Base-by-base conservation (phyloP, 53 echinoderm and acorn worm genomes). In the Apostichopus leukothele region DNA sequence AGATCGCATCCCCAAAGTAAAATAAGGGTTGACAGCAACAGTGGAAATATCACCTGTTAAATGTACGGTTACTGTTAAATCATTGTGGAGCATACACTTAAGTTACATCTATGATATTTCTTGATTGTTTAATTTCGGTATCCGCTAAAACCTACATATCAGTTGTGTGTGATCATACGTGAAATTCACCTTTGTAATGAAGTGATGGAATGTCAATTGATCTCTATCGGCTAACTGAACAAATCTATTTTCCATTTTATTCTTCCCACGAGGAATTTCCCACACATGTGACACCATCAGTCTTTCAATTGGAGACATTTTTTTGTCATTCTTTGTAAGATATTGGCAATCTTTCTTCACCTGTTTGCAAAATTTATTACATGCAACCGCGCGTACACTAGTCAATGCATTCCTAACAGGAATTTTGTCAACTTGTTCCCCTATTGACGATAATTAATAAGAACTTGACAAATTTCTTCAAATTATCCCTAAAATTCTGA, bases 381-480 rank as follows among this genome's bases (percentile, higher is more conserved):
- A 68, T 86, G 66, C 86, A 86, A 86, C 86, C 67, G 71, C 61
- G 86, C 86, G 86, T 86, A 68, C 67, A 67, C 71, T 50, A 86
- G 27, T 86, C 86, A 67, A 86, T 86, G 71, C 86, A 86, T 86
- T 86, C 68, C 26, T 86, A 86, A 86, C 86, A 86, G 86, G 27
- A 86, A 86, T 86, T 86, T 86, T 39, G 86, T 86, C 86, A 86
- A 86, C 25, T 67, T 50, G 51, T 7, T 86, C 86, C 86, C 86
- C 67, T 67, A 86, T 86, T 86, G 86, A 86, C 86, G 86, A 86
- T 86, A 86, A 86, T 86, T 86, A 86, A 86, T 86, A 86, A 86
- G 84, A 63, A 84, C 84, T 84, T 84, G 84, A 84, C 84, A 84
- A 84, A 84, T 84, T 84, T 84, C 84, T 63, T 66, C 61, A 84